Evolutionary conservation across 2,888 invertebrate genomes (phyloP).

Genomic region (Sphaerophoria taeniata): DNA sequence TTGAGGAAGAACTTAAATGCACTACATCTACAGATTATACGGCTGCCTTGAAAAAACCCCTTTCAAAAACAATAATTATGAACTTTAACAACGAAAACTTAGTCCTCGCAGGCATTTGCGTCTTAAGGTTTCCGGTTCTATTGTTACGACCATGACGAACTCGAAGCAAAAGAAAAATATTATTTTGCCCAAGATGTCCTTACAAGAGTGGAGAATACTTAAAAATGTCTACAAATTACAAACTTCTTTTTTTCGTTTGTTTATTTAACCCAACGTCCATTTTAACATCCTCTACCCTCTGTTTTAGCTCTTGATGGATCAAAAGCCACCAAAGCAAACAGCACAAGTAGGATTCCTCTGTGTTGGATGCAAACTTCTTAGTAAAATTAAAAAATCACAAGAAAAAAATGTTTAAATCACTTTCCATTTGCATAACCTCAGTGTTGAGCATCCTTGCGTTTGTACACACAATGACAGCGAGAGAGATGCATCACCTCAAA

Average conservation of each 20-base stretch:
- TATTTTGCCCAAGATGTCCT: conserved; percentile 61
- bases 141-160: conserved; percentile 53
- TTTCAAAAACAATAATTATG: conserved; percentile 23
- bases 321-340: conserved; percentile 58
- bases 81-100: neutral
- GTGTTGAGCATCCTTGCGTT: conserved; percentile 67
- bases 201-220: conserved; percentile 59
- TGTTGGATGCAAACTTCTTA: conserved; percentile 40
- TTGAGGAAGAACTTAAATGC: too few relatives aligned
- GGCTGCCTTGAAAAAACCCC: too few relatives aligned
- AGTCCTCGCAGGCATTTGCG: neutral
- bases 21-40: too few relatives aligned
- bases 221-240: conserved; percentile 68
- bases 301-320: neutral
- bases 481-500: conserved; percentile 56
- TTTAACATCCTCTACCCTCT: neutral
- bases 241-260: conserved; percentile 39
- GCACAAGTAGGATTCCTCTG: conserved; percentile 12
- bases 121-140: conserved; percentile 14
- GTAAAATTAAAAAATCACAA: conserved; percentile 59
- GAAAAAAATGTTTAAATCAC: conserved; percentile 52
- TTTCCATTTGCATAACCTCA: conserved; percentile 72
- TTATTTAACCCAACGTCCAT: conserved; percentile 5
- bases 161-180: conserved; percentile 30
- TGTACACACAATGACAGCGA: conserved; percentile 56